Percentiles rank a stretch among this genome's conserved stretches.
Evolutionary conservation across 2,888 invertebrate genomes (phyloP).

Genomic region (Maniola hyperantus): DNA sequence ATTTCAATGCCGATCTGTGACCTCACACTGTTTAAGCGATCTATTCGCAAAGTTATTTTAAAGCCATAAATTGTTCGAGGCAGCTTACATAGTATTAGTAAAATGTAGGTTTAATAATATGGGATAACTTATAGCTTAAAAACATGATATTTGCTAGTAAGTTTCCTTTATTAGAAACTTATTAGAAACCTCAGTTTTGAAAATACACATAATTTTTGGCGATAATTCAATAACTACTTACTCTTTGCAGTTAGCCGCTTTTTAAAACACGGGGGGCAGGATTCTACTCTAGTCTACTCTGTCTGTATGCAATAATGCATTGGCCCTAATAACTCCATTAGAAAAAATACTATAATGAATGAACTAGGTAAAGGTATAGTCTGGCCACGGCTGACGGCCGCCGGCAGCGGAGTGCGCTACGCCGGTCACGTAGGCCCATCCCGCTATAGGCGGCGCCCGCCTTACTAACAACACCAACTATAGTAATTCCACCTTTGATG

Average conservation of each 20-base stretch:
- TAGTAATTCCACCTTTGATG: conserved; percentile 20
- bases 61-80: conserved; percentile 15
- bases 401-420: conserved; percentile 50
- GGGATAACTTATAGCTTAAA: too few relatives aligned
- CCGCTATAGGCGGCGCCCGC: conserved; percentile 45
- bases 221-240: too few relatives aligned
- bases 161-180: too few relatives aligned
- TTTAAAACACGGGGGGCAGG: too few relatives aligned
- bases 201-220: too few relatives aligned
- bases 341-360: conserved; percentile 8
- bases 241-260: too few relatives aligned
- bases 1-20: conserved; percentile 24
- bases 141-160: too few relatives aligned
- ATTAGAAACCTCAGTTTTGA: too few relatives aligned
- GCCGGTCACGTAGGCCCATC: conserved; percentile 65
- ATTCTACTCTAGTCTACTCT: too few relatives aligned
- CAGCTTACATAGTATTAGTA: conserved; percentile 26
- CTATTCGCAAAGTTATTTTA: conserved; percentile 25
- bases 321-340: too few relatives aligned
- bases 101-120: conserved; percentile 14
- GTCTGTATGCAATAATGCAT: too few relatives aligned
- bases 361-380: conserved; percentile 42
- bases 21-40: conserved; percentile 24
- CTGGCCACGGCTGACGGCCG: conserved; percentile 53
- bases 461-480: conserved; percentile 34